Conservation (phyloP, 2,113 vertebrate species). For the Recurvirostra avosetta region DNA sequence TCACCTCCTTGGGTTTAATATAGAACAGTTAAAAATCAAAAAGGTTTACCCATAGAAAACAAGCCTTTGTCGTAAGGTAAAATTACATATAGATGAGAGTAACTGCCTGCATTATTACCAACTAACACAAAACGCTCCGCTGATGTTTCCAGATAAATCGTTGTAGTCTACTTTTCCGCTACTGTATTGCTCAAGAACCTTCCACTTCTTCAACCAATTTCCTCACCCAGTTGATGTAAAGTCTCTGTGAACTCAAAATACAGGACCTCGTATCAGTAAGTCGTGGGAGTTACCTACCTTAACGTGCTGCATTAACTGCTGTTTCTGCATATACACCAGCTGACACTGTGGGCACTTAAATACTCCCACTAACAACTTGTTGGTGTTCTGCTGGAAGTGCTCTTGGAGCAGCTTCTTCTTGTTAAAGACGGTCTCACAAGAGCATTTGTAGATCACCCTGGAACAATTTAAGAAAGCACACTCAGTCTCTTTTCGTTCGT, state of each 20-base stretch:
- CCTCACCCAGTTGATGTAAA: neutral
- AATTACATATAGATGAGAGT: neutral
- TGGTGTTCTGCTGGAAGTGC: conserved; percentile 90
- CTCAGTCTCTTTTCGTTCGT: neutral
- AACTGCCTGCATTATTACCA: neutral
- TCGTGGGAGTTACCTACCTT: conserved; percentile 77
- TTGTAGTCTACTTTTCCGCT: neutral
- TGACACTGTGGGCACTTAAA: conserved; percentile 96
- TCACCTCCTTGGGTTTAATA: neutral
- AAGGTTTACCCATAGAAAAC: neutral
- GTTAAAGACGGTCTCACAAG: conserved; percentile 92
- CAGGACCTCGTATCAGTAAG: neutral
- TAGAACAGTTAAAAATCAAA: neutral
- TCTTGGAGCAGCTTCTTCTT: conserved; percentile 90
- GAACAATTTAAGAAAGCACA: conserved; percentile 1
- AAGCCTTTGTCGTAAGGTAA: neutral
- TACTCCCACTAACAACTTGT: conserved; percentile 81
- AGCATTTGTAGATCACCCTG: conserved; percentile 95
- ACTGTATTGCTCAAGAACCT: neutral
- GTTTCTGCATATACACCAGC: conserved; percentile 89
- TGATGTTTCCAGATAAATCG: neutral
- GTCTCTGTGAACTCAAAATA: neutral
- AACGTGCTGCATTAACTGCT: conserved; percentile 89
- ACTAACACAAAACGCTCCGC: neutral
- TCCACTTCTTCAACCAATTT: neutral